Percentiles rank a stretch among this genome's conserved stretches.
These are phyloP conservation scores for Papio anubis DNA, from an alignment of 2,113 vertebrate species.

Conservation along the genomic window DNA sequence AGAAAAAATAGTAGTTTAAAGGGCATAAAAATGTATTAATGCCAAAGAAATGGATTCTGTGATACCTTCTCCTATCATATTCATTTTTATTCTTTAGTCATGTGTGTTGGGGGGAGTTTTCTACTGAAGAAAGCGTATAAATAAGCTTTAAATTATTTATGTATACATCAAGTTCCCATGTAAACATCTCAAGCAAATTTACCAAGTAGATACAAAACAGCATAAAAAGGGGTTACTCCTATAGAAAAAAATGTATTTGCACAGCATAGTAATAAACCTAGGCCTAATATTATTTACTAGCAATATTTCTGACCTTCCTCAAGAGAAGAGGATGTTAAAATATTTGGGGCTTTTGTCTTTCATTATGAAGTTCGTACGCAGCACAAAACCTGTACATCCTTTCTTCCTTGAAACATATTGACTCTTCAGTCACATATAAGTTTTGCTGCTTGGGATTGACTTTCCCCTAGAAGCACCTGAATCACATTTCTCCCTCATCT, in stretches of 20 bases:
- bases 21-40: background rate
- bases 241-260: background rate
- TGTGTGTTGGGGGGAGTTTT: background rate
- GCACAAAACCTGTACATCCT: background rate
- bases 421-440: background rate
- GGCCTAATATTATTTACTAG: background rate
- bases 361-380: background rate
- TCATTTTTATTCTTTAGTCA: conserved; percentile 8
- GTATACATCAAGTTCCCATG: background rate
- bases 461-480: background rate
- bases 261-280: background rate
- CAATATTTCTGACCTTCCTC: background rate
- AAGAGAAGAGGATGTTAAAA: conserved; percentile 1
- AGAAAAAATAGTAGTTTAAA: background rate
- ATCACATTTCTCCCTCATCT: conserved; percentile 22
- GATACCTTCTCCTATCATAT: background rate
- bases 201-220: background rate
- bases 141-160: background rate
- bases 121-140: background rate
- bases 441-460: background rate
- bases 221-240: background rate
- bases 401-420: background rate
- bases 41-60: background rate
- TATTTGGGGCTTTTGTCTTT: background rate
- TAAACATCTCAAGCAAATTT: background rate